Percentiles rank a stretch among this genome's conserved stretches.
Evolutionary conservation across 1,140 invertebrate species (phyloP).

Genomic region (Subanguina moxae): DNA sequence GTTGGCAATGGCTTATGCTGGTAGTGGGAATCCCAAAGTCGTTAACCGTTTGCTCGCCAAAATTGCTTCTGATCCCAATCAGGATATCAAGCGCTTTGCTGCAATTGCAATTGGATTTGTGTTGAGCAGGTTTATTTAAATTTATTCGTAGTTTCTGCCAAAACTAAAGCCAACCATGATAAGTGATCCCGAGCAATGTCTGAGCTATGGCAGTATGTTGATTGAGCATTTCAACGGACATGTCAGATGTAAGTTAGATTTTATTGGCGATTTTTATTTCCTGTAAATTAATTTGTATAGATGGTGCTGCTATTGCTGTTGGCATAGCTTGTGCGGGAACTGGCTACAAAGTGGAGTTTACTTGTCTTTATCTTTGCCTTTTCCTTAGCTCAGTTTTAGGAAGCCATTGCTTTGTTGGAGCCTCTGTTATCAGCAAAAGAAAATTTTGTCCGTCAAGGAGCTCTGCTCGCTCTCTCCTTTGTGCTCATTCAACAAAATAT

Average conservation of each 20-base stretch:
- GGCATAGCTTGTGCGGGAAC: constrained; percentile 97
- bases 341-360: constrained; percentile 69
- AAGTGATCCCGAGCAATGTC: constrained; percentile 56
- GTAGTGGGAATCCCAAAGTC: constrained; percentile 91
- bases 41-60: constrained; percentile 89
- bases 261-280: too few relatives aligned
- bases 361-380: not conserved
- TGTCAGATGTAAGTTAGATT: constrained; percentile 67
- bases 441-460: constrained; percentile 96
- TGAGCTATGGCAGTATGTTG: constrained; percentile 62
- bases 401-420: constrained; percentile 91
- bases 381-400: constrained; percentile 64
- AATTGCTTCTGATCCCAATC: constrained; percentile 95
- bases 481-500: constrained; percentile 97
- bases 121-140: constrained; percentile 71
- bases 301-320: constrained; percentile 96
- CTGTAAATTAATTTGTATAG: constrained; percentile 59
- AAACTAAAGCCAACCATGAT: constrained; percentile 12
- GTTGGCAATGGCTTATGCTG: constrained; percentile 95
- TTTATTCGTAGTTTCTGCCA: not conserved
- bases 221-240: constrained; percentile 99
- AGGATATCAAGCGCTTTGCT: constrained; percentile 92
- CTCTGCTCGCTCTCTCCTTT: constrained; percentile 73
- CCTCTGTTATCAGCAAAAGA: constrained; percentile 98
- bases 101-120: constrained; percentile 95